phyloP scores from a whole-genome alignment of 2,797 vertebrate genomes.

The Microcaecilia unicolor region DNA sequence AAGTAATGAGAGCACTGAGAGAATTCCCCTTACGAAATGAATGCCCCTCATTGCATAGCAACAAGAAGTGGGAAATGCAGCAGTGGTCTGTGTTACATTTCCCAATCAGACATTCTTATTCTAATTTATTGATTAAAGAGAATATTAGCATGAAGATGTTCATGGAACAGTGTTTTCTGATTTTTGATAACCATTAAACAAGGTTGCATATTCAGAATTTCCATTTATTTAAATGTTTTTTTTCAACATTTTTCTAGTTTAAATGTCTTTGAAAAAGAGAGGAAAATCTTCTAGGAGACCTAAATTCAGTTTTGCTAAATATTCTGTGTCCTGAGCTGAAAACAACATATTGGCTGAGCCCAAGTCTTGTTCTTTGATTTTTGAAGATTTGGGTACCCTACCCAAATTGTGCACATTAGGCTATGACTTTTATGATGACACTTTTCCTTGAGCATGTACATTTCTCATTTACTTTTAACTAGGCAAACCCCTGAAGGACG shows the following conservation, averaged over 20 bases:
- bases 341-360: slow-evolving; percentile 2
- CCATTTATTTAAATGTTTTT: neutral
- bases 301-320: slow-evolving; percentile 6
- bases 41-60: slow-evolving; percentile 3
- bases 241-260: neutral
- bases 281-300: neutral
- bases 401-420: too few relatives aligned
- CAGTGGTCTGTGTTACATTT: slow-evolving; percentile 3
- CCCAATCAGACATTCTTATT: neutral
- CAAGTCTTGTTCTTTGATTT: too few relatives aligned
- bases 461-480: slow-evolving; percentile 23
- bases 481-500: slow-evolving; percentile 18
- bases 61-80: neutral
- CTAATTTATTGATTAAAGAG: neutral
- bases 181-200: slow-evolving; percentile 2
- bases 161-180: slow-evolving; percentile 3
- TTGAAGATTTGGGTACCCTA: too few relatives aligned
- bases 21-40: neutral
- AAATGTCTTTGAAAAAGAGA: neutral
- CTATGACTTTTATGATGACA: too few relatives aligned
- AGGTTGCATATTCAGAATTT: neutral
- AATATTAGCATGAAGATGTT: neutral
- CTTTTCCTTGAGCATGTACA: slow-evolving; percentile 9
- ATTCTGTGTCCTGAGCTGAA: neutral
- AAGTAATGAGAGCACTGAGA: neutral